A percentile compares a stretch with the other conserved stretches of the same genome.
Evolutionary conservation across 1,140 invertebrate genomes (phyloP).

Genomic region (Drosophila guanche): DNA sequence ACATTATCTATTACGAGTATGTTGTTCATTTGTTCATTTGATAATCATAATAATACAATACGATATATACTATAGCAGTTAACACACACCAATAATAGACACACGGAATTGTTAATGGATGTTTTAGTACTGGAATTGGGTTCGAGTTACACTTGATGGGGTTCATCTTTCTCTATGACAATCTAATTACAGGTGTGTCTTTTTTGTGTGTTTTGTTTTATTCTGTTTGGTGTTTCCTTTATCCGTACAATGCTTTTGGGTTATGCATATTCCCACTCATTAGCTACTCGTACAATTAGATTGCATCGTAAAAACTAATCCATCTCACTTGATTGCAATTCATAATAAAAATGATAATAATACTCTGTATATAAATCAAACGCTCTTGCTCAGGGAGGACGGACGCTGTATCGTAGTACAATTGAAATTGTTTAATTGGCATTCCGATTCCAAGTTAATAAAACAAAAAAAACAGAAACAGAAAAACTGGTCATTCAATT

Average conservation of each 20-base stretch:
- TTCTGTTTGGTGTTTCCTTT: constrained; percentile 8
- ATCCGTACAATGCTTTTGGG: constrained; percentile 38
- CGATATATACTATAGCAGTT: constrained; percentile 28
- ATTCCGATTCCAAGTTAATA: constrained; percentile 35
- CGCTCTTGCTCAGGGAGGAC: constrained; percentile 54
- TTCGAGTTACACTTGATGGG: constrained; percentile 52
- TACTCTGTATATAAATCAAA: constrained; percentile 66
- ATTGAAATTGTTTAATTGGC: constrained; percentile 50
- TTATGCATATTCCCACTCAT: constrained; percentile 46
- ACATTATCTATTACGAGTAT: constrained; percentile 11
- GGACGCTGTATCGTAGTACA: constrained; percentile 55
- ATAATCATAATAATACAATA: too few species aligned
- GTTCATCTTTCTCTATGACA: constrained; percentile 14
- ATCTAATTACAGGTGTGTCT: constrained; percentile 33
- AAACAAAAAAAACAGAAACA: constrained; percentile 56
- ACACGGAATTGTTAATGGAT: constrained; percentile 49
- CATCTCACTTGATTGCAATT: constrained; percentile 42
- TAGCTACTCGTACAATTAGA: constrained; percentile 71
- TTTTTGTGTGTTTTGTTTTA: constrained; percentile 19
- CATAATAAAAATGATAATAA: constrained; percentile 35
- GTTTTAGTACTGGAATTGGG: constrained; percentile 32
- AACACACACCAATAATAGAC: constrained; percentile 62
- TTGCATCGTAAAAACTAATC: constrained; percentile 70
- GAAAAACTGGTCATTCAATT: constrained; percentile 50
- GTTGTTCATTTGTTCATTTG: constrained; percentile 11